Evolutionary conservation across 1,140 invertebrate species (phyloP).

Genomic region (Cyrtorhinus lividipennis): DNA sequence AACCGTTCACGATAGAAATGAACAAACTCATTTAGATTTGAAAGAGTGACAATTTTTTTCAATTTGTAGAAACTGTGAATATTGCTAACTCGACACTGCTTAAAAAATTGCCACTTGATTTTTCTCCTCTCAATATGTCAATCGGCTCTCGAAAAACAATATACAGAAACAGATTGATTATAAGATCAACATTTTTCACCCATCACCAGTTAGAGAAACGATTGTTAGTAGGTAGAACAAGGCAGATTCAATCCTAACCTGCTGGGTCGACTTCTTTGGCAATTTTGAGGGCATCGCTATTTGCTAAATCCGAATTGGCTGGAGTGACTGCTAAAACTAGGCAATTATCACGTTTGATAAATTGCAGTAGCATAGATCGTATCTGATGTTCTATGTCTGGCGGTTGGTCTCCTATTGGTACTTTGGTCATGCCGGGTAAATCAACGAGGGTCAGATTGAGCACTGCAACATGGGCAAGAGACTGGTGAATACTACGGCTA

Average conservation of each 20-base stretch:
- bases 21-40: too few relatives aligned
- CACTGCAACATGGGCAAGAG: slow-evolving; percentile 43
- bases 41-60: too few relatives aligned
- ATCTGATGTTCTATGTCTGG: slow-evolving; percentile 87
- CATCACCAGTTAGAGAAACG: too few relatives aligned
- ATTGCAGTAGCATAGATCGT: slow-evolving; percentile 84
- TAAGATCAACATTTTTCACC: too few relatives aligned
- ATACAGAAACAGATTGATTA: too few relatives aligned
- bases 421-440: slow-evolving; percentile 89
- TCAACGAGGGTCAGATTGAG: slow-evolving; percentile 91
- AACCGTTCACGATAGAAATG: too few relatives aligned
- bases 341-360: slow-evolving; percentile 82
- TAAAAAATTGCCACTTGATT: too few relatives aligned
- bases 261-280: slow-evolving; percentile 91
- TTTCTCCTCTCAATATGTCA: too few relatives aligned
- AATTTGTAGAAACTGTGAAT: too few relatives aligned
- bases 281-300: slow-evolving; percentile 88
- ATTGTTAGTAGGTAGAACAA: too few relatives aligned
- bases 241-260: slow-evolving; percentile 44
- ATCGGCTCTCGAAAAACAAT: too few relatives aligned
- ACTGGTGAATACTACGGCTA: slow-evolving; percentile 11
- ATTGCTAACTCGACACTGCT: too few relatives aligned
- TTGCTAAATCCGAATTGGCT: slow-evolving; percentile 91
- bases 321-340: slow-evolving; percentile 93
- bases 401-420: slow-evolving; percentile 91